Percentiles rank a stretch among this genome's conserved stretches.
Conservation (phyloP, 1,140 invertebrate species). For the Hycleus phaleratus region DNA sequence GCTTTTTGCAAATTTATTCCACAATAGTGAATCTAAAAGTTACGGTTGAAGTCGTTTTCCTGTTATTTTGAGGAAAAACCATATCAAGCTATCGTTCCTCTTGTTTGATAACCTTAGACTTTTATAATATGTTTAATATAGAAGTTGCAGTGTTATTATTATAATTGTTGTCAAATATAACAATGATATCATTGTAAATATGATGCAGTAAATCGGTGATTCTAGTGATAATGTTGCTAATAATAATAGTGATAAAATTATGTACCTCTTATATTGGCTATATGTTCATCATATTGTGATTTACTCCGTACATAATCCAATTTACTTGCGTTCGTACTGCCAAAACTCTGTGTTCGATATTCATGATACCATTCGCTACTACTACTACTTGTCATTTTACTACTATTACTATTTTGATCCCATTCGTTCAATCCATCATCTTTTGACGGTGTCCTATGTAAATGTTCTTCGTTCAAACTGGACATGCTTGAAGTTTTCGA, state of each 20-base stretch:
- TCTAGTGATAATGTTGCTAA: no score
- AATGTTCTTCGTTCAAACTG: slow-evolving; percentile 51
- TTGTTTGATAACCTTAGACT: no score
- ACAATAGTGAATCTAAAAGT: no score
- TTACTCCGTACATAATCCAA: slow-evolving; percentile 51
- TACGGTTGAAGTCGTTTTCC: no score
- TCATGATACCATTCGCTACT: slow-evolving; percentile 53
- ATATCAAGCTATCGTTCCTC: no score
- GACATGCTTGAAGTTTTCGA: slow-evolving; percentile 42
- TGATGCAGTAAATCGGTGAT: no score
- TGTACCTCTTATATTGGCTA: slow-evolving; percentile 73
- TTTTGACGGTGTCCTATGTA: slow-evolving; percentile 35
- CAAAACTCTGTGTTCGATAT: slow-evolving; percentile 49
- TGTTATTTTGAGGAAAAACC: no score
- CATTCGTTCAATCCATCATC: slow-evolving; percentile 27
- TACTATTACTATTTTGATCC: slow-evolving; percentile 32
- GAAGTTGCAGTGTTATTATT: no score
- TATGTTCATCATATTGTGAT: slow-evolving; percentile 80
- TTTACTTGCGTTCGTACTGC: slow-evolving; percentile 42
- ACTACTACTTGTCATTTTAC: slow-evolving; percentile 28
- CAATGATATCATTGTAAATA: no score
- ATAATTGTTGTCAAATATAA: no score
- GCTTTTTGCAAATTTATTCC: no score
- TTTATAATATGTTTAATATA: no score
- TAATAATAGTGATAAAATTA: neutral